These are phyloP conservation scores for Drosophila emarginata DNA, from an alignment of 2,888 invertebrate genomes.

Conservation along the genomic window DNA sequence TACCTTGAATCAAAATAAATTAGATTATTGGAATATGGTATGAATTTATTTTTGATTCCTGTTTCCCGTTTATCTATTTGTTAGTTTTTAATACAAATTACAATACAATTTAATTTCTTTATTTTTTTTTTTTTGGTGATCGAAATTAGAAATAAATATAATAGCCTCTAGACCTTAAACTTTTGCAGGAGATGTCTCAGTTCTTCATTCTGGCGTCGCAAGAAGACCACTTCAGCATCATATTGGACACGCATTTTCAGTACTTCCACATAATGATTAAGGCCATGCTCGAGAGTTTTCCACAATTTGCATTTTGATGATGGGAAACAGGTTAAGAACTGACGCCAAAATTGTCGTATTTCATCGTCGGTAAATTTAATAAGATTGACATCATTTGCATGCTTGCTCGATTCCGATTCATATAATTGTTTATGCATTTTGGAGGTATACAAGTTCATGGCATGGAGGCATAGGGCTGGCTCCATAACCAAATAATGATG, in stretches of 20 bases:
- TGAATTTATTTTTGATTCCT: neutral
- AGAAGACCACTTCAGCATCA: slow-evolving; percentile 86
- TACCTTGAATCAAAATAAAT: too few species aligned
- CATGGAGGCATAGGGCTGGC: slow-evolving; percentile 85
- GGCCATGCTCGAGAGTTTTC: slow-evolving; percentile 83
- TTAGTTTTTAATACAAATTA: neutral
- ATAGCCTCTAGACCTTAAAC: slow-evolving; percentile 60
- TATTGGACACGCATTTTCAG: slow-evolving; percentile 86
- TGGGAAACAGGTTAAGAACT: slow-evolving; percentile 86
- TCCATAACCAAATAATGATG: slow-evolving; percentile 88
- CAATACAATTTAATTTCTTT: neutral
- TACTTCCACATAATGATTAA: slow-evolving; percentile 81
- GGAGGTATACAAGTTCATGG: slow-evolving; percentile 63
- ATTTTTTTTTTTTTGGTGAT: neutral
- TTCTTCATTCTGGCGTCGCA: slow-evolving; percentile 88
- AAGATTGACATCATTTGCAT: slow-evolving; percentile 52
- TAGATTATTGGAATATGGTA: neutral
- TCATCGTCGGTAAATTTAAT: slow-evolving; percentile 73
- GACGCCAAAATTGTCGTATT: slow-evolving; percentile 87
- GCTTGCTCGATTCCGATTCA: slow-evolving; percentile 38
- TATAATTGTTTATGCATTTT: slow-evolving; percentile 53
- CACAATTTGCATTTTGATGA: slow-evolving; percentile 87
- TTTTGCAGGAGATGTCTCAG: slow-evolving; percentile 87
- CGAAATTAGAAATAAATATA: neutral
- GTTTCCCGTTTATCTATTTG: neutral